phyloP scores from a whole-genome alignment of 2,113 vertebrate genomes.

The Seriola dumerili region DNA sequence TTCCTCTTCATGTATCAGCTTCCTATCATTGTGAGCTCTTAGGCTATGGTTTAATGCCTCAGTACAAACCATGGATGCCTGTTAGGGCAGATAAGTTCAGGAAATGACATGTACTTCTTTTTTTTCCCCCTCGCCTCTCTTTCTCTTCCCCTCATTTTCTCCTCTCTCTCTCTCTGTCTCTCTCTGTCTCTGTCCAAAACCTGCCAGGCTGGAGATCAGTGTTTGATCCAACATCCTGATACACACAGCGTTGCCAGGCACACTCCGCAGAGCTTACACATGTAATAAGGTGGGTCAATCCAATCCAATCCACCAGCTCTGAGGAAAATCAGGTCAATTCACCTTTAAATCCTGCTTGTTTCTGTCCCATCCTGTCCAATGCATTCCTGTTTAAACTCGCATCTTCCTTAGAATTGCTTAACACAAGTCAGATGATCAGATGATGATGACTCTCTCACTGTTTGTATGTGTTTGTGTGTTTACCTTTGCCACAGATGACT shows the following conservation, averaged over 20 bases:
- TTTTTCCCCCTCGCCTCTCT: not conserved
- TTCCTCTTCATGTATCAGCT: slow-evolving; percentile 13
- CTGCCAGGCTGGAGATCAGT: slow-evolving; percentile 32
- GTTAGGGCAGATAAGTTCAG: not conserved
- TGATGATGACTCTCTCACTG: not conserved
- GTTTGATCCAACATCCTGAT: slow-evolving; percentile 40
- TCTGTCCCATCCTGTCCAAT: slow-evolving; percentile 22
- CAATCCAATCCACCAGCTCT: not conserved
- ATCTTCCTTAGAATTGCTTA: not conserved
- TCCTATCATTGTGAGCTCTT: slow-evolving; percentile 14
- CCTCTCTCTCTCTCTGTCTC: not conserved
- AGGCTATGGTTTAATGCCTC: not conserved
- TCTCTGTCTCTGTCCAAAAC: not conserved
- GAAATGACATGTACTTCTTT: not conserved
- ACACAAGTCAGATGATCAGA: slow-evolving; percentile 42
- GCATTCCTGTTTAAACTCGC: slow-evolving; percentile 10
- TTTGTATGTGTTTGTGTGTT: not conserved
- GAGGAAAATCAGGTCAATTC: slow-evolving; percentile 30
- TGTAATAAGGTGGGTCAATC: slow-evolving; percentile 48
- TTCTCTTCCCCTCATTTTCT: not conserved
- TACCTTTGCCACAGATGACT: slow-evolving; percentile 27
- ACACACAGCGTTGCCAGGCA: slow-evolving; percentile 30
- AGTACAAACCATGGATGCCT: not conserved
- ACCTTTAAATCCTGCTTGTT: slow-evolving; percentile 2
- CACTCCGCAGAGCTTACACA: slow-evolving; percentile 27